Evolutionary conservation across 37 sponge, comb jelly and placozoan species (phyloP).

Genomic region (Agelas oroides): DNA sequence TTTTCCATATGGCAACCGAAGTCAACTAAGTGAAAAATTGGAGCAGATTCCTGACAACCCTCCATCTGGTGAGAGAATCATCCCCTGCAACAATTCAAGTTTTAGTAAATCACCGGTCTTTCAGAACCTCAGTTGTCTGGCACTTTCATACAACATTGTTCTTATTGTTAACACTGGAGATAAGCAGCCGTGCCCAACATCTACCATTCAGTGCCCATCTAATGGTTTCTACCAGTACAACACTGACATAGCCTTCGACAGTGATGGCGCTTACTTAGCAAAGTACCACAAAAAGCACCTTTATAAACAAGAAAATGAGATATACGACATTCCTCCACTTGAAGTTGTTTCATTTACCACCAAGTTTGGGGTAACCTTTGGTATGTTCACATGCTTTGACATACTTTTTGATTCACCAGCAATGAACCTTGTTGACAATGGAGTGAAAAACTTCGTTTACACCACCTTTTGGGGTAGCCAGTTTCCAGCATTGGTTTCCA

Average conservation of each 20-base stretch:
- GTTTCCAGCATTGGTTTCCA: slow-evolving; percentile 45
- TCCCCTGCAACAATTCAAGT: slow-evolving; percentile 33
- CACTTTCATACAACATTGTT: slow-evolving; percentile 5
- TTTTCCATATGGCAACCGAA: neutral
- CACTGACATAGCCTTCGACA: slow-evolving; percentile 68
- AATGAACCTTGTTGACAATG: slow-evolving; percentile 14
- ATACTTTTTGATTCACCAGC: slow-evolving; percentile 54
- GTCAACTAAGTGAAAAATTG: slow-evolving; percentile 1
- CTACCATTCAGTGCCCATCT: slow-evolving; percentile 24
- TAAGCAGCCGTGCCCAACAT: slow-evolving; percentile 9
- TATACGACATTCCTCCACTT: slow-evolving; percentile 14
- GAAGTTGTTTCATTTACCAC: slow-evolving; percentile 34
- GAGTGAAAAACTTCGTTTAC: slow-evolving; percentile 58
- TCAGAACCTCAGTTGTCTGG: slow-evolving; percentile 55
- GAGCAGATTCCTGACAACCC: slow-evolving; percentile 48
- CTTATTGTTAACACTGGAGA: slow-evolving; percentile 66
- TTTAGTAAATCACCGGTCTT: slow-evolving; percentile 15
- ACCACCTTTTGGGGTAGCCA: slow-evolving; percentile 69
- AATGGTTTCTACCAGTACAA: slow-evolving; percentile 63
- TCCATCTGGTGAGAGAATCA: neutral
- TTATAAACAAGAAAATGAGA: neutral
- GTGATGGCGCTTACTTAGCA: slow-evolving; percentile 53
- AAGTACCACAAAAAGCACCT: slow-evolving; percentile 80
- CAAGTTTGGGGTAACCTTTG: slow-evolving; percentile 73
- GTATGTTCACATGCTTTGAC: slow-evolving; percentile 78